Conservation (phyloP, 2,888 invertebrate species). For the Rosalia funebris region DNA sequence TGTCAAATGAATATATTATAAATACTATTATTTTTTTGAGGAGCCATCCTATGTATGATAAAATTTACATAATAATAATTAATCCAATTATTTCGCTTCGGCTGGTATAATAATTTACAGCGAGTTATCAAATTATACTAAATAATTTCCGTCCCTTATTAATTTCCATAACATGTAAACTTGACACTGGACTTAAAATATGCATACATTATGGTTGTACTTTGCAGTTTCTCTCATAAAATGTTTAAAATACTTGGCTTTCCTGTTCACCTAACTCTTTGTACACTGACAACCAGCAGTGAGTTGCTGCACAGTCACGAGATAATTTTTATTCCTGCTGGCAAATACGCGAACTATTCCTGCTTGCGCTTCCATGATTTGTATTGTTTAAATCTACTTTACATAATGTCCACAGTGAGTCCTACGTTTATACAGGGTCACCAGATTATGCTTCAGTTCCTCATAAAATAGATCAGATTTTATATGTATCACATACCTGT, state of each 20-base stretch:
- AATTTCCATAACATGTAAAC: constrained; percentile 35
- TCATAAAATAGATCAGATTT: too few relatives aligned
- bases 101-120: constrained; percentile 1
- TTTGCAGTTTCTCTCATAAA: constrained; percentile 44
- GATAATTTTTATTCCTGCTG: constrained; percentile 50
- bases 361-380: constrained; percentile 52
- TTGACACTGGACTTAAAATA: constrained; percentile 39
- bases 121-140: constrained; percentile 24
- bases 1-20: too few relatives aligned
- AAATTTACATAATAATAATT: background rate
- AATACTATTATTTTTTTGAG: too few relatives aligned
- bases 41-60: too few relatives aligned
- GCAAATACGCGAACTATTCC: constrained; percentile 53
- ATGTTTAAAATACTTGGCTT: constrained; percentile 50
- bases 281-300: constrained; percentile 47
- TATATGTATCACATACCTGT: too few relatives aligned
- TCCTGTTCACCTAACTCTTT: constrained; percentile 51
- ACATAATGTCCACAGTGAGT: constrained; percentile 49
- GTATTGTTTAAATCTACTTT: constrained; percentile 49
- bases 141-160: constrained; percentile 32
- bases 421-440: constrained; percentile 36
- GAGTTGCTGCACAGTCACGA: constrained; percentile 51
- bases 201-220: constrained; percentile 40
- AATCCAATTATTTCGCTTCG: background rate
- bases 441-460: constrained; percentile 8